Base-by-base conservation (phyloP, 2,113 vertebrate species). In the Macrotis lagotis region DNA sequence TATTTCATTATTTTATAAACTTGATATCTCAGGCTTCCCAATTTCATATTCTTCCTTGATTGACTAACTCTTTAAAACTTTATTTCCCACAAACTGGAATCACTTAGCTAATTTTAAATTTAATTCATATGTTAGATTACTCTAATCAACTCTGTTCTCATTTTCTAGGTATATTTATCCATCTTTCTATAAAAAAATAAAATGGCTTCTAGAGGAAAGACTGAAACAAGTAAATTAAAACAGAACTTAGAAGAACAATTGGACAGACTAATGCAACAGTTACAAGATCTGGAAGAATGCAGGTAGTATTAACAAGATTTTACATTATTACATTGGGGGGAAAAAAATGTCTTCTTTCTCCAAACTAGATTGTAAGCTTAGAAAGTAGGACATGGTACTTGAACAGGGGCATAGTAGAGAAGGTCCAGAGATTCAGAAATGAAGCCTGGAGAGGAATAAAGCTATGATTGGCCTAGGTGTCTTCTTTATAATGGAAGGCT, bases 221-320 rank as follows among this genome's bases (percentile, higher is more conserved):
- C 98, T 8, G 99, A 99, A 98, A 99, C 99, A 31, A 99, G 99
- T 93, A 99, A 99, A 97, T 94, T 99, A 90, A 99, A 99, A 96
- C 99, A 99, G 96, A 99, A 99, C 94, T 98, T 99, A 98, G 99
- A 99, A 97, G 99, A 99, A 96, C 99, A 99, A 94, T 98, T 99
- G 94, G 99, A 99, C 96, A 98, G 99, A 95, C 97, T 99, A 94
- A 99, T 99, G 99, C 99, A 99, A 96, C 99, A 99, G 94, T 98
- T 99, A 51, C 99, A 99, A 93, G 99, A 99, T 95, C 98, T 99
- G 96, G 99, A 99, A 94, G 99, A 99, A 92, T 99, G 99, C 99
- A 99, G 99, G 99, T 99, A 98, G 95, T 16, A 51, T 37, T 74
- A 83, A 83, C 37, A 11, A 22, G 25, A 83, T 53, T 92, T 48